Base-by-base conservation (phyloP, 2,113 vertebrate species). In the Alethe castanea region DNA sequence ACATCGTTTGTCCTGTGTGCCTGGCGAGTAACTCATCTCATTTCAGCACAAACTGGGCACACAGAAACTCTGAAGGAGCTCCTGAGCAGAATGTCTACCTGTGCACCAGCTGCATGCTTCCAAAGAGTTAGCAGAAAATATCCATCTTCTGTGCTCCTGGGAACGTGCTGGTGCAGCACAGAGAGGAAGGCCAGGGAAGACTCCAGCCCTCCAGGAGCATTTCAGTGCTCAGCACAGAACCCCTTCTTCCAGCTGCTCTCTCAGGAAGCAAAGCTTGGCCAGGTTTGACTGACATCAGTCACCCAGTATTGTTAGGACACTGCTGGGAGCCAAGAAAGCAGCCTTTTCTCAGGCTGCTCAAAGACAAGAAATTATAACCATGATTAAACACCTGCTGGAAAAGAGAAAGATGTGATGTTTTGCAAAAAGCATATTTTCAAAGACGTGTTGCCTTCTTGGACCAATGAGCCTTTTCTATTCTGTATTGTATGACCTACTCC, bases 111-210 rank as follows among this genome's bases (percentile, higher is more conserved):
- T 65, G 74, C 89, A 50, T 9, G 57, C 65, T 91, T 69, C 84
- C 87, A 73, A 31, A 69, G 13, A 65, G 73, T 19, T 35, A 76
- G 33, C 89, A 94, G 70, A 35, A 94, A 65, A 42, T 6, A 92
- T 6, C 61, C 6, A 59, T 44, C 61, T 45, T 54, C 64, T 19
- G 17, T 52, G 38, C 3, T 65, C 19, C 66, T 59, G 45, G 48
- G 42, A 79, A 61, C 1, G 8, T 6, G 70, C 40, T 1, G 0
- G 19, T 19, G 65, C 65, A 79, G 73, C 89, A 24, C 0, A 0
- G 6, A 26, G 45, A 70, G 64, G 28, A 60, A 54, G 65, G 57
- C 61, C 62, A 94, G 45, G 57, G 48, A 48, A 47, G 83, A 14
- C 4, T 71, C 36, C 44, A 72, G 60, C 26, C 47, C 60, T 48